Percentiles rank a stretch among this genome's conserved stretches.
These are phyloP conservation scores for Rhynchonema sp. DNA, from an alignment of 2,888 invertebrate species.

Conservation along the genomic window DNA sequence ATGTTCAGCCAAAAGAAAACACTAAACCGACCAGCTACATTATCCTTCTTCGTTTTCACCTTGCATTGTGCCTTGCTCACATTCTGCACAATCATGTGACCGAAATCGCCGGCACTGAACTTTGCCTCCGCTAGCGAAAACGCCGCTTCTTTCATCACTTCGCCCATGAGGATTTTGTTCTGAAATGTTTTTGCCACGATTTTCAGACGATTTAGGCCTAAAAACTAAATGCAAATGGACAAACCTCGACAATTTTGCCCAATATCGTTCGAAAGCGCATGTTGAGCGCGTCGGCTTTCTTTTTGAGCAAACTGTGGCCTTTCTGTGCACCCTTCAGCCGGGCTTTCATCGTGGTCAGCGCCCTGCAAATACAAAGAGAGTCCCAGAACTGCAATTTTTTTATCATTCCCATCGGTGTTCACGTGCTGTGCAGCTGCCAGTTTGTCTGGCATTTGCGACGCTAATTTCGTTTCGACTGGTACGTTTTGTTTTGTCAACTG, in stretches of 20 bases:
- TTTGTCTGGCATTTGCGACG: too few species aligned
- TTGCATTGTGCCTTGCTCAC: slow-evolving; percentile 96
- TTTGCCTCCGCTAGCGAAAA: slow-evolving; percentile 96
- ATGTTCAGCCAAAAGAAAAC: slow-evolving; percentile 4
- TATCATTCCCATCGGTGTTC: too few species aligned
- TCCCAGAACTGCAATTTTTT: neutral
- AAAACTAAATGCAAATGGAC: neutral
- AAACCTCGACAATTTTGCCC: slow-evolving; percentile 90
- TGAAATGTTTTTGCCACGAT: neutral
- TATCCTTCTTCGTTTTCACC: slow-evolving; percentile 67
- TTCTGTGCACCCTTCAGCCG: slow-evolving; percentile 89
- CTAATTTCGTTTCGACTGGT: too few species aligned
- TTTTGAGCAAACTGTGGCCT: too few species aligned
- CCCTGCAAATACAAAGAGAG: slow-evolving; percentile 41
- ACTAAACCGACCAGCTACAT: slow-evolving; percentile 60
- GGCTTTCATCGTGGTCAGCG: slow-evolving; percentile 89
- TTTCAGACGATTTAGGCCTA: neutral
- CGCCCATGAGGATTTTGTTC: slow-evolving; percentile 76
- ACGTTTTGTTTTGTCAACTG: too few species aligned
- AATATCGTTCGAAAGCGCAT: slow-evolving; percentile 90
- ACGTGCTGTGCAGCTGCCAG: too few species aligned
- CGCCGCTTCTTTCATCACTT: slow-evolving; percentile 97
- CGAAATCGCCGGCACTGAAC: slow-evolving; percentile 92
- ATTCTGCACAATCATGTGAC: slow-evolving; percentile 90
- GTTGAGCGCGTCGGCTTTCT: slow-evolving; percentile 96